A percentile compares a stretch with the other conserved stretches of the same genome.
These are phyloP conservation scores for Shargacucullia verbasci DNA, from an alignment of 2,888 invertebrate species.

Conservation along the genomic window DNA sequence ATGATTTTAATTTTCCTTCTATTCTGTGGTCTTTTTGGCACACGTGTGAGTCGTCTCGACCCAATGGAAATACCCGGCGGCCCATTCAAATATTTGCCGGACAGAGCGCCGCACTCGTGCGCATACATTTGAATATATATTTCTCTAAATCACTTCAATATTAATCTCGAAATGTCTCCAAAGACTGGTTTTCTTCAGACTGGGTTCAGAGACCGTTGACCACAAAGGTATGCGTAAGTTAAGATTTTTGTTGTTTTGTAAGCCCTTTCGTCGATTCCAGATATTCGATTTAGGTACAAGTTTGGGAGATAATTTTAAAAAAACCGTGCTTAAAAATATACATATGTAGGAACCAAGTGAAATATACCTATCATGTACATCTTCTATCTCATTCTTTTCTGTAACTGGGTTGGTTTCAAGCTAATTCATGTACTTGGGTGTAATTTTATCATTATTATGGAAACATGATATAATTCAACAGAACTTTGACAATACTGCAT, in stretches of 20 bases:
- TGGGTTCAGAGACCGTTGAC: conserved; percentile 44
- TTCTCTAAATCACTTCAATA: conserved; percentile 52
- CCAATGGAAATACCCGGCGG: conserved; percentile 32
- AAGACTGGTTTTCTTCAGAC: conserved; percentile 39
- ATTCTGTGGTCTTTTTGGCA: not conserved
- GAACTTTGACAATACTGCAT: no score
- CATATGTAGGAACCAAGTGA: not conserved
- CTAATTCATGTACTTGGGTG: no score
- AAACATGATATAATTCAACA: no score
- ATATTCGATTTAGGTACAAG: conserved; percentile 1
- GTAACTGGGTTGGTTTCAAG: no score
- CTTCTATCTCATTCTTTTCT: no score
- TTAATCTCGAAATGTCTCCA: conserved; percentile 54
- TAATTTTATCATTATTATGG: no score
- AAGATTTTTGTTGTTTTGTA: conserved; percentile 27
- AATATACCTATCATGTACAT: no score
- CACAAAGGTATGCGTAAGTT: conserved; percentile 24
- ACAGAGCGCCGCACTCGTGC: conserved; percentile 26
- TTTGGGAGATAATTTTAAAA: conserved; percentile 1
- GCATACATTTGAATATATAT: conserved; percentile 68
- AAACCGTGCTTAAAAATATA: conserved; percentile 1
- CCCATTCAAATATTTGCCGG: conserved; percentile 46
- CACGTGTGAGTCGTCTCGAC: conserved; percentile 28
- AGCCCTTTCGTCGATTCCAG: conserved; percentile 15
- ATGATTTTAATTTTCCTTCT: no score